Evolutionary conservation across 2,888 invertebrate genomes (phyloP), one percentile per base, ranked within the genome.

Genomic region (Ormia ochracea): DNA sequence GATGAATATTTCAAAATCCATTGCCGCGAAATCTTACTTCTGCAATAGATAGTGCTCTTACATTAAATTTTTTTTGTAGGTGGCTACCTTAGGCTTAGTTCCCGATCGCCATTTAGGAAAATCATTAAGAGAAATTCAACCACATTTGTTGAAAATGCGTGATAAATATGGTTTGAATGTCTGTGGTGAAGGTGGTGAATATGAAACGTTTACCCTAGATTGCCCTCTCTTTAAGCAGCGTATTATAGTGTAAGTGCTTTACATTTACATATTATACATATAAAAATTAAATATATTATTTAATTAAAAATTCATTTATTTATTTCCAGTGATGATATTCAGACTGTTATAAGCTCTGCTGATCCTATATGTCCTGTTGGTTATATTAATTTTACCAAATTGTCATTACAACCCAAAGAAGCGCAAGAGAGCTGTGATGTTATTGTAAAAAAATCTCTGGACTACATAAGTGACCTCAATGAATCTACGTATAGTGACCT

Each of bases 121-220:
- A 91, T 93, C 94, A 45, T 91, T 98, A 83, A 92, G 92, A 83
- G 94, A 97, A 84, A 94, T 99, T 88, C 95, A 96, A 87, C 93
- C 96, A 12, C 96, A 98, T 90, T 92, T 99, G 86, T 89, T 94
- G 83, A 92, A 94, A 89, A 96, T 98, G 94, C 94, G 96, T 87
- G 94, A 96, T 88, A 96, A 98, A 90, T 99, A 96, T 90, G 98
- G 97, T 65, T 91, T 98, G 82, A 97, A 98, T 91, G 94, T 98
- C 45, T 98, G 98, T 90, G 99, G 99, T 19, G 99, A 99, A 91
- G 99, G 99, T 54, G 99, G 99, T 65, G 99, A 99, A 90, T 99
- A 98, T 89, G 99, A 99, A 91, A 97, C 98, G 31, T 96, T 99
- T 89, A 98, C 98, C 6, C 91, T 98, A 80, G 98, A 99, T 91